Conservation (phyloP, 2,888 invertebrate species). For the Cerastoderma edule region DNA sequence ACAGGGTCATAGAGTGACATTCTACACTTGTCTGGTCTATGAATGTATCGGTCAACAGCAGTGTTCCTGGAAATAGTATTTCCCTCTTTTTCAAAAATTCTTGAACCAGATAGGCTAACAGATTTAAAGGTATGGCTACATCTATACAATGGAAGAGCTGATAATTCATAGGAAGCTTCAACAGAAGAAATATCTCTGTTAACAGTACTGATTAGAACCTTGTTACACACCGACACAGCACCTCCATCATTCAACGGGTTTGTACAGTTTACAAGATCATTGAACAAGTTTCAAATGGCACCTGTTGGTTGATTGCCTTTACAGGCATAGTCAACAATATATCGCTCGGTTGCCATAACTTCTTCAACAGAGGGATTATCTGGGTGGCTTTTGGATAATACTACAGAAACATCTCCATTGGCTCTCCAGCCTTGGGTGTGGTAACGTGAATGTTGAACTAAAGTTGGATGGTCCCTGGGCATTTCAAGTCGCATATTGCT, state of each 20-base stretch:
- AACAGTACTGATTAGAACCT: conserved; percentile 57
- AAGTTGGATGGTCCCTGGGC: conserved; percentile 60
- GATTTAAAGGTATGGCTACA: conserved; percentile 57
- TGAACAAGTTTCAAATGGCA: conserved; percentile 44
- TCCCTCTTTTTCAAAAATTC: conserved; percentile 40
- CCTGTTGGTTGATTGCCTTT: conserved; percentile 63
- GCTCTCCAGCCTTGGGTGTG: conserved; percentile 64
- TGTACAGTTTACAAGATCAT: conserved; percentile 30
- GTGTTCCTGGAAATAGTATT: conserved; percentile 11
- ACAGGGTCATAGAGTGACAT: conserved; percentile 28
- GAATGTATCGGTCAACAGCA: conserved; percentile 37
- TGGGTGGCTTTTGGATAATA: conserved; percentile 56
- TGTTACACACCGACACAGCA: conserved; percentile 44
- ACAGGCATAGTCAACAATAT: conserved; percentile 51
- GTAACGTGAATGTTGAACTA: conserved; percentile 61
- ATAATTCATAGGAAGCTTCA: conserved; percentile 58
- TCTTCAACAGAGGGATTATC: conserved; percentile 63
- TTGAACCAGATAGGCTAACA: conserved; percentile 54
- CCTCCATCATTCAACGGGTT: conserved; percentile 3
- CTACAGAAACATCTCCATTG: conserved; percentile 61
- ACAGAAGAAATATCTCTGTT: conserved; percentile 60
- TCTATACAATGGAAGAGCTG: conserved; percentile 41
- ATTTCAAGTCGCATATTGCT: conserved; percentile 61
- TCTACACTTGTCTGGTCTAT: background rate
- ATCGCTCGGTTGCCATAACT: conserved; percentile 58